A percentile compares a stretch with the other conserved stretches of the same genome.
Conservation (phyloP, 1,140 invertebrate genomes). For the Cydia fagiglandana region DNA sequence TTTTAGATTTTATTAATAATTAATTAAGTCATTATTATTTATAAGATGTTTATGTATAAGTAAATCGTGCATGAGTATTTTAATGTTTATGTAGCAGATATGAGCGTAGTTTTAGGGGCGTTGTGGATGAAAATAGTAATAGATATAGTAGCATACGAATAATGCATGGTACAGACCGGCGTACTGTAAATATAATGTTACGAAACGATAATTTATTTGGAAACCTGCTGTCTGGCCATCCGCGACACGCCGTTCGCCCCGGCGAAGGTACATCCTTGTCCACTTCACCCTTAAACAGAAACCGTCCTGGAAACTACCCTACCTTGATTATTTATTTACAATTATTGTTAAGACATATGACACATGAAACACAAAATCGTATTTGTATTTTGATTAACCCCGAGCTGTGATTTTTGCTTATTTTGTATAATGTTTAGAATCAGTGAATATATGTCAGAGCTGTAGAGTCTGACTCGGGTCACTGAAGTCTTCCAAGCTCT, state of each 20-base stretch:
- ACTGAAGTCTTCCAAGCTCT: slow-evolving; percentile 51
- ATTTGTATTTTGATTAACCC: slow-evolving; percentile 75
- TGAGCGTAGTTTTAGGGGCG: slow-evolving; percentile 54
- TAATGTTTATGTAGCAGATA: slow-evolving; percentile 52
- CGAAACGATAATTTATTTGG: slow-evolving; percentile 32
- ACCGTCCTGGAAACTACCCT: slow-evolving; percentile 65
- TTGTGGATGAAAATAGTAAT: slow-evolving; percentile 50
- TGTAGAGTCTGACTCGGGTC: slow-evolving; percentile 42
- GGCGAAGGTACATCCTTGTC: slow-evolving; percentile 37
- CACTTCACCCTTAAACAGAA: slow-evolving; percentile 62
- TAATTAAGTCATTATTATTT: slow-evolving; percentile 62
- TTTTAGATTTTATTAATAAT: slow-evolving; percentile 74
- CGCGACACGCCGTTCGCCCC: not conserved
- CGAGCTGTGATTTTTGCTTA: slow-evolving; percentile 79
- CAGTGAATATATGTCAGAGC: slow-evolving; percentile 48
- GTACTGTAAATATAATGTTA: slow-evolving; percentile 59
- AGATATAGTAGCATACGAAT: slow-evolving; percentile 36
- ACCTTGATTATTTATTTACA: slow-evolving; percentile 76
- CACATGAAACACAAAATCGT: slow-evolving; percentile 67
- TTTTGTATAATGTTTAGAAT: slow-evolving; percentile 61
- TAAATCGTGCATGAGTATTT: slow-evolving; percentile 68
- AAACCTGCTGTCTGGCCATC: not conserved
- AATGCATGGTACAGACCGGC: slow-evolving; percentile 37
- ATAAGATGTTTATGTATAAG: slow-evolving; percentile 66
- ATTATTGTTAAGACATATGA: slow-evolving; percentile 59